phyloP scores from a whole-genome alignment of 2,797 vertebrate genomes.

The Paramormyrops hopkinsi region DNA sequence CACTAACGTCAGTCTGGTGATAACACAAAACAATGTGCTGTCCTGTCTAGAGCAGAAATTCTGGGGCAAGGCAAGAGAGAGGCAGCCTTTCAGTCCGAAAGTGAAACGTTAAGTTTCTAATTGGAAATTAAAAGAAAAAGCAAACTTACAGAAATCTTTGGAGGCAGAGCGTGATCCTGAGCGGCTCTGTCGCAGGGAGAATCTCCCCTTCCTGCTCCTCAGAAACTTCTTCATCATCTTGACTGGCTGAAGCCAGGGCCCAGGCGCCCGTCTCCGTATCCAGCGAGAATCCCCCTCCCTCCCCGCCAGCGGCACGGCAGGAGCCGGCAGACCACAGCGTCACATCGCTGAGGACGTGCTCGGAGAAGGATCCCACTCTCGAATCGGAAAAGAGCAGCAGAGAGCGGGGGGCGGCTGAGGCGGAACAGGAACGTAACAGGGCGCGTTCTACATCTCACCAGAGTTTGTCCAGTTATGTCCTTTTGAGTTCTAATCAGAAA shows the following conservation, averaged over 20 bases:
- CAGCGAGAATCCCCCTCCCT: conserved; percentile 23
- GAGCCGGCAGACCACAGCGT: conserved; percentile 16
- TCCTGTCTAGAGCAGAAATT: neutral
- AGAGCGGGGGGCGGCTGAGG: conserved; percentile 26
- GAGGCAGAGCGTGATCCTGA: conserved; percentile 58
- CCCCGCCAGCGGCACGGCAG: conserved; percentile 30
- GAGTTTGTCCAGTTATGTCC: conserved; percentile 47
- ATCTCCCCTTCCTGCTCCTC: conserved; percentile 56
- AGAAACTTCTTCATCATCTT: conserved; percentile 61
- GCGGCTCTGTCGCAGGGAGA: conserved; percentile 62
- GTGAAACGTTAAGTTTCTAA: conserved; percentile 11
- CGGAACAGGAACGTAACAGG: conserved; percentile 33
- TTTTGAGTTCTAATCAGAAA: conserved; percentile 52
- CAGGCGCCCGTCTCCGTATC: conserved; percentile 11
- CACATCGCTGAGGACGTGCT: conserved; percentile 34
- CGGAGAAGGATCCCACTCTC: conserved; percentile 32
- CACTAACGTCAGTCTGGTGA: neutral
- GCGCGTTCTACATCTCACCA: conserved; percentile 48
- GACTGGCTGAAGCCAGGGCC: conserved; percentile 42
- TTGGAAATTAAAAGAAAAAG: neutral
- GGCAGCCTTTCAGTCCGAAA: neutral
- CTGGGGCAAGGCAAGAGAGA: neutral
- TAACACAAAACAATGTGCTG: neutral
- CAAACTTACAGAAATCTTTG: conserved; percentile 77
- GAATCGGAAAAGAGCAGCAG: conserved; percentile 34